Evolutionary conservation across 2,113 vertebrate species (phyloP).

Genomic region (Drymodes brunneopygia): DNA sequence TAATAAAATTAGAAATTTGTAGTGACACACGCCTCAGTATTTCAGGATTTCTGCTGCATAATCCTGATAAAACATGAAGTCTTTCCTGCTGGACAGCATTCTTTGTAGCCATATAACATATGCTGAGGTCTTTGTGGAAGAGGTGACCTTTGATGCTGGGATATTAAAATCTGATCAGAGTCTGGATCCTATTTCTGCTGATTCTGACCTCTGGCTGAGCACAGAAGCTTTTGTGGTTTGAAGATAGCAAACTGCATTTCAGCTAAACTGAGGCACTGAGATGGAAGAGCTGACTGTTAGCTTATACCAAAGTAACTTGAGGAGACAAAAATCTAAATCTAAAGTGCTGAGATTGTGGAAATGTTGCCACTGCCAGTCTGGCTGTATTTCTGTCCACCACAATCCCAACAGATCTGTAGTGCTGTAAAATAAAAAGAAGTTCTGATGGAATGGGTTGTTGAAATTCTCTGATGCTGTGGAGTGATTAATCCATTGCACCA

Average conservation of each 20-base stretch:
- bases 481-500: neutral
- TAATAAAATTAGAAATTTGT: neutral
- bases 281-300: neutral
- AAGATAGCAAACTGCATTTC: conserved; percentile 6
- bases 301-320: neutral
- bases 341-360: neutral
- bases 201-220: neutral
- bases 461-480: rapidly evolving
- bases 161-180: neutral
- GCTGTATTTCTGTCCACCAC: neutral
- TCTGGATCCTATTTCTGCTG: neutral
- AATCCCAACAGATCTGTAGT: neutral
- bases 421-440: neutral
- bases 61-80: neutral
- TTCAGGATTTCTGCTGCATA: neutral
- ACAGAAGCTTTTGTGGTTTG: neutral
- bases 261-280: neutral
- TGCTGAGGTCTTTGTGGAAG: neutral
- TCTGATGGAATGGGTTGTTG: neutral
- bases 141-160: neutral
- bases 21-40: neutral
- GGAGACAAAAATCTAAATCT: neutral
- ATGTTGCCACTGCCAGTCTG: neutral
- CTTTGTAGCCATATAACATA: neutral
- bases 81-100: neutral